Evolutionary conservation across 2,113 vertebrate species (phyloP).

Genomic region (Syrrhaptes paradoxus): DNA sequence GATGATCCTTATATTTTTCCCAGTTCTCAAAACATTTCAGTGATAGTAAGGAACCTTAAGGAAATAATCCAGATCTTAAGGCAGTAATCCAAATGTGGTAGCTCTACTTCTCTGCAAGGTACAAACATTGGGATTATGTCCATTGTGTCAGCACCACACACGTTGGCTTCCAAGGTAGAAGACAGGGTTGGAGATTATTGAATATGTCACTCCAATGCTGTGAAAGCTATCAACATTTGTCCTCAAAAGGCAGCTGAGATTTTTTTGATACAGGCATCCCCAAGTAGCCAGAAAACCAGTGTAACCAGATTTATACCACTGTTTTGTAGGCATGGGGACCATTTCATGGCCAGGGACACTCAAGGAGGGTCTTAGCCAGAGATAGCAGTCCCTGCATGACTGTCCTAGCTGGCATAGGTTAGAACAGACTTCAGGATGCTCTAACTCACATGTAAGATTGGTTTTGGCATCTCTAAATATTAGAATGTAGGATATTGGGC

Average conservation of each 20-base stretch:
- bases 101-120: not conserved
- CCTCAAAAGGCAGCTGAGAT: not conserved
- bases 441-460: not conserved
- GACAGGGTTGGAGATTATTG: not conserved
- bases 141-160: not conserved
- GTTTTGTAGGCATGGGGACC: not conserved
- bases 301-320: not conserved
- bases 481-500: not conserved
- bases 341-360: not conserved
- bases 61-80: not conserved
- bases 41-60: not conserved
- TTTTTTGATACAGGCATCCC: not conserved
- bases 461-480: not conserved
- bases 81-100: not conserved
- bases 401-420: not conserved
- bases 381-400: not conserved
- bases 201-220: not conserved
- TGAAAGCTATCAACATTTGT: not conserved
- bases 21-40: not conserved
- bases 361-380: not conserved
- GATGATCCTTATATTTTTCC: not conserved
- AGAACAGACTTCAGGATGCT: not conserved
- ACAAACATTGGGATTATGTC: accelerated
- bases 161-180: not conserved
- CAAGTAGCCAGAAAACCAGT: not conserved